Percentiles rank a stretch among this genome's conserved stretches.
phyloP scores from a whole-genome alignment of 1,140 invertebrate genomes.

The Hylaeus anthracinus region DNA sequence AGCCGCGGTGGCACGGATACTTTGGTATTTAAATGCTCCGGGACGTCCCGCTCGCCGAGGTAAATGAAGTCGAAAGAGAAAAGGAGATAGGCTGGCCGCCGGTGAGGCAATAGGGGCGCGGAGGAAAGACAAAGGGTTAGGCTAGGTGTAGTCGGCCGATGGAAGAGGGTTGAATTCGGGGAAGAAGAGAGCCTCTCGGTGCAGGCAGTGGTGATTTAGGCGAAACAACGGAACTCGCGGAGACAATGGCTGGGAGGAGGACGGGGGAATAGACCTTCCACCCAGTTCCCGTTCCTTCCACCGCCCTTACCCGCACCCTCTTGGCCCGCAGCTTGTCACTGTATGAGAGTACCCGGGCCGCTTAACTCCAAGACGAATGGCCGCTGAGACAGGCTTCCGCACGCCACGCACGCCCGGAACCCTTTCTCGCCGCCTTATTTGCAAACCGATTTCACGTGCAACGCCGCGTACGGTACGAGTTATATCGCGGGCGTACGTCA shows the following conservation, averaged over 20 bases:
- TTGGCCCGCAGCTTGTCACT: conserved; percentile 37
- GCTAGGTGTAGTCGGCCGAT: conserved; percentile 33
- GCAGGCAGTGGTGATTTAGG: conserved; percentile 60
- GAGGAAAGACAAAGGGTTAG: conserved; percentile 25
- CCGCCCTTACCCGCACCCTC: too few species aligned
- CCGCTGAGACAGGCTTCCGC: conserved; percentile 42
- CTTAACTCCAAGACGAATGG: conserved; percentile 67
- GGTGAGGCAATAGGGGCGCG: neutral
- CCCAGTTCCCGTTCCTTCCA: conserved; percentile 2
- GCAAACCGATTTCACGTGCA: conserved; percentile 65
- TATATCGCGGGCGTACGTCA: conserved; percentile 55
- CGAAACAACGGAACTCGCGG: conserved; percentile 65
- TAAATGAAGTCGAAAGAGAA: conserved; percentile 60
- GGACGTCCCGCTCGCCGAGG: conserved; percentile 31
- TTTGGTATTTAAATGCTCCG: conserved; percentile 76
- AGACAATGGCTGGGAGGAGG: conserved; percentile 57
- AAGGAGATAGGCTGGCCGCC: neutral
- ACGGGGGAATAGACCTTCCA: conserved; percentile 29
- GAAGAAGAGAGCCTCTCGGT: conserved; percentile 51
- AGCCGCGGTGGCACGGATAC: conserved; percentile 61
- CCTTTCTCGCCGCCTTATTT: conserved; percentile 59
- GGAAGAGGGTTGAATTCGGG: conserved; percentile 47
- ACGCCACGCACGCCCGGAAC: conserved; percentile 44
- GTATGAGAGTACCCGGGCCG: conserved; percentile 42
- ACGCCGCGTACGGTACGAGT: conserved; percentile 23